Percentiles rank a stretch among this genome's conserved stretches.
phyloP scores from a whole-genome alignment of 2,113 vertebrate genomes.

The Tupaia tana region DNA sequence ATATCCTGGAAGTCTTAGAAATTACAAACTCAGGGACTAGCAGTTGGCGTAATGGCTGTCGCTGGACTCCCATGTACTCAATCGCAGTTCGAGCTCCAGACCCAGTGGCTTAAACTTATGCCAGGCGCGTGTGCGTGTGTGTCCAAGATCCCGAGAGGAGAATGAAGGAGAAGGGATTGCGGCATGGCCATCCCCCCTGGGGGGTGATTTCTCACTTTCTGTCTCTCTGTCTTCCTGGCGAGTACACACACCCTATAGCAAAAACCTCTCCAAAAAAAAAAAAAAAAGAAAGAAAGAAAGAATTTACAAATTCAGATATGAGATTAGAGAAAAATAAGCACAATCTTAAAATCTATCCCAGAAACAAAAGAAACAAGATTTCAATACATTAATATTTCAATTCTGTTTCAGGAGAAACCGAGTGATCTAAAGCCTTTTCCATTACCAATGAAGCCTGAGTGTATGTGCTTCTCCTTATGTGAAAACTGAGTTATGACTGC shows the following conservation, averaged over 20 bases:
- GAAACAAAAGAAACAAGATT: not conserved
- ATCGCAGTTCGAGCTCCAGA: too few species aligned
- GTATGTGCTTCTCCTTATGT: conserved; percentile 55
- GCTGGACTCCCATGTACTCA: too few species aligned
- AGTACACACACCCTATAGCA: too few species aligned
- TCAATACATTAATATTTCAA: not conserved
- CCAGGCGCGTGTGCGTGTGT: too few species aligned
- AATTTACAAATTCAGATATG: not conserved
- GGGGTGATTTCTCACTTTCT: too few species aligned
- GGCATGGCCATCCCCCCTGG: too few species aligned
- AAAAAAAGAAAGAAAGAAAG: not conserved
- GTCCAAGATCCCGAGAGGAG: too few species aligned
- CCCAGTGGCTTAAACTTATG: too few species aligned
- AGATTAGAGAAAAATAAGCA: conserved; percentile 36
- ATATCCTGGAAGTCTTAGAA: conserved; percentile 15
- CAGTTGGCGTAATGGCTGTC: too few species aligned
- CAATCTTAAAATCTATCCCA: not conserved
- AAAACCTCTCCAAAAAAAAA: too few species aligned
- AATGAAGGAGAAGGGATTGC: too few species aligned
- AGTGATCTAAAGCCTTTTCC: conserved; percentile 44
- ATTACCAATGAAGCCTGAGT: conserved; percentile 40
- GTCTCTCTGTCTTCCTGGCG: too few species aligned
- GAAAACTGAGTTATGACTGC: conserved; percentile 79
- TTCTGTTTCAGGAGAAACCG: conserved; percentile 17
- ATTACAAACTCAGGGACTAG: not conserved